Conservation (phyloP, 2,113 vertebrate genomes). For the Podarcis cretensis region DNA sequence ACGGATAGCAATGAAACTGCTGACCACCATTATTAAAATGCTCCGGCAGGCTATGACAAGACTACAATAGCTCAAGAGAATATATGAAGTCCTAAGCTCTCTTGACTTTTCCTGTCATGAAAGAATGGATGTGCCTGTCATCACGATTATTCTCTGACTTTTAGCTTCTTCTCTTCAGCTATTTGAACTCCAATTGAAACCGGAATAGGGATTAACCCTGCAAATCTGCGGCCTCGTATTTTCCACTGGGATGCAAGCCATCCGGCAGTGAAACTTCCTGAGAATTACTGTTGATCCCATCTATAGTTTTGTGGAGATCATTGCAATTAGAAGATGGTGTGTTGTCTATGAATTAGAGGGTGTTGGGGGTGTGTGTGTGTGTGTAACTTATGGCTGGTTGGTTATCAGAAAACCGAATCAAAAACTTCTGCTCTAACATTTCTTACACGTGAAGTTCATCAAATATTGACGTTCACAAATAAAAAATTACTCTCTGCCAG, state of each 20-base stretch:
- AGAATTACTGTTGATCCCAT: slow-evolving; percentile 39
- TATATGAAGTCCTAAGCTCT: slow-evolving; percentile 4
- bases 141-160: background rate
- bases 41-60: background rate
- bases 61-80: background rate
- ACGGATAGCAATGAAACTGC: background rate
- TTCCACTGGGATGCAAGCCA: background rate
- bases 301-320: slow-evolving; percentile 25
- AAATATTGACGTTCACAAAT: background rate
- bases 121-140: background rate
- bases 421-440: background rate
- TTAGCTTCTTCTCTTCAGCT: slow-evolving; percentile 21
- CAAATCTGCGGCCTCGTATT: slow-evolving; percentile 28
- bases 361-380: too few relatives aligned
- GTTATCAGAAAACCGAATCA: too few relatives aligned
- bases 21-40: background rate
- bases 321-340: slow-evolving; percentile 20
- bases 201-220: slow-evolving; percentile 32
- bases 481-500: background rate
- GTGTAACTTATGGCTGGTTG: background rate
- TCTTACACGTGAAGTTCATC: background rate
- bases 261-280: background rate
- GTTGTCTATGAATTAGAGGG: too few relatives aligned
- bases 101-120: background rate
- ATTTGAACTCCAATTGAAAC: slow-evolving; percentile 53